Evolutionary conservation across 1,140 invertebrate species (phyloP), one percentile per base, ranked within the genome.

Genomic region (Chrysopa pallens): DNA sequence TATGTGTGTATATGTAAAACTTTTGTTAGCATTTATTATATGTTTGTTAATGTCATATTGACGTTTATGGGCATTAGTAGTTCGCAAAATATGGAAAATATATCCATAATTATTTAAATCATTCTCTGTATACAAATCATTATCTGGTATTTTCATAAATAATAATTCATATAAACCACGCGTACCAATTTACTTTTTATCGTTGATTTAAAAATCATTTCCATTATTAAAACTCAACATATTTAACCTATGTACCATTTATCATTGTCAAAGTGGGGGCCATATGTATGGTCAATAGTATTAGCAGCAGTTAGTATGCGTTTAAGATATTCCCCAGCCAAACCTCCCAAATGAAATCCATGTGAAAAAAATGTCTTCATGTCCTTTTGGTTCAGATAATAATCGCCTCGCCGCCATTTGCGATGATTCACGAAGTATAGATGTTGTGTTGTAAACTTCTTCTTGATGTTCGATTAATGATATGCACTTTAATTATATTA

Each of bases 191-290:
- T 23, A 23, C 17, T 23, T 23, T 23, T 2, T 23, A 23, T 23
- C 60, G 52, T 40, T 39, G 27, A 40, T 36, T 14, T 27, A 36
- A 36, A 27, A 12, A 23, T 43, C 29, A 28, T 43, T 31, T 15
- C 8, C 13, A 38, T 39, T 39, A 31, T 14, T 11, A 23, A 13
- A 36, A 8, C 35, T 9, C 9, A n/a, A n/a, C n/a, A n/a, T 14
- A 12, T 4, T 6, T 12, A 31, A 9, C 38, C 38, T 11, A 44
- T n/a, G 15, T 39, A 38, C 9, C 14, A 6, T 12, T 38, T 15
- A 23, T 38, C 28, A 6, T 39, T 33, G 17, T 37, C 28, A 31
- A 42, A 9, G 11, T 43, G 13, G 8, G 29, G 8, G 5, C 42
- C 42, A 37, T 43, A 43, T 28, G 36, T 23, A 6, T 28, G 2